phyloP scores from a whole-genome alignment of 2,113 vertebrate species.

The Nicator chloris region DNA sequence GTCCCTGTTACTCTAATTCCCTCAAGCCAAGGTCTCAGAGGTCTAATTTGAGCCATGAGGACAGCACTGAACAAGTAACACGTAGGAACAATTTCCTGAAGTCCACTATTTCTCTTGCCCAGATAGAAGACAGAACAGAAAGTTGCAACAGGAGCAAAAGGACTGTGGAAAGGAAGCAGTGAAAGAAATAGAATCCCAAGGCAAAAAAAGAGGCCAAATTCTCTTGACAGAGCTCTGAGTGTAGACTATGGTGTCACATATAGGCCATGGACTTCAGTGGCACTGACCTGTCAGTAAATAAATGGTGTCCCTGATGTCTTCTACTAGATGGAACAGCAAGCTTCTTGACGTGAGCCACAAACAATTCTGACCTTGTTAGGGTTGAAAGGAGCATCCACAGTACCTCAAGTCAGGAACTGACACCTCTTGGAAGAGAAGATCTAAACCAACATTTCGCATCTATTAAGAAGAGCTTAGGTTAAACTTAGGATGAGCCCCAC shows the following conservation, averaged over 20 bases:
- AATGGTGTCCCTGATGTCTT: not conserved
- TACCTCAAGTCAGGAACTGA: not conserved
- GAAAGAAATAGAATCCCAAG: not conserved
- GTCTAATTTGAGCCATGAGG: not conserved
- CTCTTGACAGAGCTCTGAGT: not conserved
- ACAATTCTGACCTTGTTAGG: not conserved
- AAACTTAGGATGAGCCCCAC: not conserved
- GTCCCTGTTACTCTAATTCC: not conserved
- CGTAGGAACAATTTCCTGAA: not conserved
- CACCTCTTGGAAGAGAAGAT: not conserved
- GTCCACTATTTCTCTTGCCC: not conserved
- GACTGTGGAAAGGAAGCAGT: not conserved
- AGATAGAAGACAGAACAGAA: not conserved
- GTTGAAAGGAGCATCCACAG: not conserved
- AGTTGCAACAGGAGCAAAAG: not conserved
- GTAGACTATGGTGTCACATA: not conserved
- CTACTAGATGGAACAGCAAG: not conserved
- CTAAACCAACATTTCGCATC: not conserved
- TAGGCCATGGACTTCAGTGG: not conserved
- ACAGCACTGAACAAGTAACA: not conserved
- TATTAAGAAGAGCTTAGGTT: not conserved
- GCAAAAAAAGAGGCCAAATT: not conserved
- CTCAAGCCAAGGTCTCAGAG: not conserved
- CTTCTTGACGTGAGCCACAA: not conserved
- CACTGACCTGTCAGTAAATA: fast-evolving